These are phyloP conservation scores for Geotria australis DNA, from an alignment of 2,797 vertebrate genomes.

Conservation along the genomic window DNA sequence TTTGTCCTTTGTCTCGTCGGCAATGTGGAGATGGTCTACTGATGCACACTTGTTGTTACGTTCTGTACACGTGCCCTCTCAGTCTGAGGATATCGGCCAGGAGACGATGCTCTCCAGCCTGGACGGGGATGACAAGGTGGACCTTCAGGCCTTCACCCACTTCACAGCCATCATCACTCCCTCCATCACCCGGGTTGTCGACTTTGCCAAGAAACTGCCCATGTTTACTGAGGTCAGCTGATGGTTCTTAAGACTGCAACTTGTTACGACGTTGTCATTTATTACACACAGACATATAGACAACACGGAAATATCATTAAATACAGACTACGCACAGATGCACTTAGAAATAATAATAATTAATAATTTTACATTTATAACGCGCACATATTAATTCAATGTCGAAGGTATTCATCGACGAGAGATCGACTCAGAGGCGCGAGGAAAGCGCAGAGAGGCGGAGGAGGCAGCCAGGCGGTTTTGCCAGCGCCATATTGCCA, in stretches of 20 bases:
- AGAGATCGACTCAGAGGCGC: no score
- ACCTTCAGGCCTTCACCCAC: slow-evolving; percentile 89
- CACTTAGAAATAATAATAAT: no score
- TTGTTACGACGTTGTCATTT: no score
- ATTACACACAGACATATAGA: neutral
- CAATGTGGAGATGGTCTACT: no score
- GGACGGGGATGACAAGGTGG: slow-evolving; percentile 57
- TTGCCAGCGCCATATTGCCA: no score
- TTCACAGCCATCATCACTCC: slow-evolving; percentile 99
- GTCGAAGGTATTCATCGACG: no score
- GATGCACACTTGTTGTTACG: no score
- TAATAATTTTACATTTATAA: no score
- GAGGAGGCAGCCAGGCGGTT: no score
- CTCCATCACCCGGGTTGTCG: slow-evolving; percentile 85
- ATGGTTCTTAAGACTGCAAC: neutral
- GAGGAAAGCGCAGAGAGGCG: no score
- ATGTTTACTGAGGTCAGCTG: slow-evolving; percentile 82
- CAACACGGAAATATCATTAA: neutral
- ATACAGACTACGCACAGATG: neutral
- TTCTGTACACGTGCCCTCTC: neutral
- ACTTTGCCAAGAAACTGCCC: slow-evolving; percentile 98
- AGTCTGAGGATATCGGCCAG: neutral
- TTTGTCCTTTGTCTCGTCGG: no score
- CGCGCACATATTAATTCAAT: no score
- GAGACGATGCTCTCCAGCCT: neutral